phyloP scores from a whole-genome alignment of 2,797 vertebrate genomes.

The Gymnocypris eckloni region DNA sequence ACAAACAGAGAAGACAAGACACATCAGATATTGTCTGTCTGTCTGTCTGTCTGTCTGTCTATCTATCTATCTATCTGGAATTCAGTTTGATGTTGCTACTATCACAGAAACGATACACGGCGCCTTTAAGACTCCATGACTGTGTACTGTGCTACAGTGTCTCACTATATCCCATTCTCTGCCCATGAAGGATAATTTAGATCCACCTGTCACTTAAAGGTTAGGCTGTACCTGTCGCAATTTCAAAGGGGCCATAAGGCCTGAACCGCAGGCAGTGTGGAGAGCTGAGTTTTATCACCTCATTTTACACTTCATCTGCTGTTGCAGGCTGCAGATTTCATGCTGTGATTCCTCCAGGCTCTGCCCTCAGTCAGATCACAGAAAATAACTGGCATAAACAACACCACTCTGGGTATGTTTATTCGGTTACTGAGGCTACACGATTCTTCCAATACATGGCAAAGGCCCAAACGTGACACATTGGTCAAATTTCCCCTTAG shows the following conservation, averaged over 20 bases:
- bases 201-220: slow-evolving; percentile 9
- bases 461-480: background rate
- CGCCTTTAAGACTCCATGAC: slow-evolving; percentile 6
- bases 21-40: background rate
- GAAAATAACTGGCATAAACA: background rate
- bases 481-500: slow-evolving; percentile 7
- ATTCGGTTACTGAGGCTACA: background rate
- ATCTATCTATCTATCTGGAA: background rate
- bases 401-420: background rate
- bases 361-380: slow-evolving; percentile 25
- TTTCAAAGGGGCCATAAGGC: slow-evolving; percentile 5
- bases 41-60: background rate
- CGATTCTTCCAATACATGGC: background rate
- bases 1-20: background rate
- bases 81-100: background rate
- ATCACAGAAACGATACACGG: background rate
- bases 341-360: slow-evolving; percentile 32
- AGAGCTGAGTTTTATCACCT: slow-evolving; percentile 44
- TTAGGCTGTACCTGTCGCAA: background rate
- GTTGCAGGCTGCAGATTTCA: slow-evolving; percentile 43
- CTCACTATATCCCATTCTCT: slow-evolving; percentile 3
- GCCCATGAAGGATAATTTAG: background rate
- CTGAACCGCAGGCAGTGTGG: slow-evolving; percentile 49
- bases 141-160: background rate
- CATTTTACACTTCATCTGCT: slow-evolving; percentile 54